Conservation (phyloP, 1,140 invertebrate species). For the Mesaphorura yosii region DNA sequence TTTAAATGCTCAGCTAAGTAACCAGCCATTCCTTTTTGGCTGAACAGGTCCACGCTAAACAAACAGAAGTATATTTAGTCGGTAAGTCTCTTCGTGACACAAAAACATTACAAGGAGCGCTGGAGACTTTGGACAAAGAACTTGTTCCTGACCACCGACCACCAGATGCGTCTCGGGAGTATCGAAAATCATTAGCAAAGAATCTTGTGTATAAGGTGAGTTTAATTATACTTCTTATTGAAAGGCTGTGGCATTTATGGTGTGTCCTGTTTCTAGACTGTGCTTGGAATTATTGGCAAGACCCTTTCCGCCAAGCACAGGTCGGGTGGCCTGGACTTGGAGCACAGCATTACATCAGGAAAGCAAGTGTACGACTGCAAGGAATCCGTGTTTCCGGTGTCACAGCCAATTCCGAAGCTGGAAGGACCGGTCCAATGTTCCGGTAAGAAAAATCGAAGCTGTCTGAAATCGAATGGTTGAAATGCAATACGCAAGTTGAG, state of each 20-base stretch:
- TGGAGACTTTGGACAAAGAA: neutral
- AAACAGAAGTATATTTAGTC: neutral
- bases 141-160: neutral
- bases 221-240: neutral
- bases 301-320: neutral
- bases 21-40: neutral
- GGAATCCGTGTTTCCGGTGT: slow-evolving; percentile 37
- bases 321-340: slow-evolving; percentile 21
- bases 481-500: neutral
- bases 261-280: neutral
- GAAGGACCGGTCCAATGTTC: slow-evolving; percentile 35
- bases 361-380: slow-evolving; percentile 37
- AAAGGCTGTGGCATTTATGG: neutral
- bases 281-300: slow-evolving; percentile 5
- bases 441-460: slow-evolving; percentile 11
- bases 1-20: slow-evolving; percentile 1
- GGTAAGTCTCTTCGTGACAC: neutral
- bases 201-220: neutral
- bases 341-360: slow-evolving; percentile 33
- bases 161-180: neutral
- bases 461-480: too few species aligned
- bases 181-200: neutral
- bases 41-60: neutral
- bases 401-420: slow-evolving; percentile 39
- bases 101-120: neutral